A percentile compares a stretch with the other conserved stretches of the same genome.
Evolutionary conservation across 2,113 vertebrate genomes (phyloP).

Genomic region (Chaenogobius annularis): DNA sequence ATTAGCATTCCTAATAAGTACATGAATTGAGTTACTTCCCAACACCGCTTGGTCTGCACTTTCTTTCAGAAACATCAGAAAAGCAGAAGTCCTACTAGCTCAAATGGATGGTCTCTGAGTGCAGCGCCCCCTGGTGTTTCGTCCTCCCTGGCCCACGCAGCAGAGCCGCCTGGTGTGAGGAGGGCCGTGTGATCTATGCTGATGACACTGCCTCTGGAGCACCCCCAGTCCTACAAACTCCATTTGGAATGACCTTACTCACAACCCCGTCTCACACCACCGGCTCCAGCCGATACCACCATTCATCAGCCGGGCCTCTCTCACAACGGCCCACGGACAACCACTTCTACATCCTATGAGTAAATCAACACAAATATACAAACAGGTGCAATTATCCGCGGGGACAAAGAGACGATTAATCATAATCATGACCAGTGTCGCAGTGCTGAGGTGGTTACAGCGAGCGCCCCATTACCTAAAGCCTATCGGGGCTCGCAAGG

Average conservation of each 20-base stretch:
- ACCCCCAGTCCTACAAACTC: conserved; percentile 55
- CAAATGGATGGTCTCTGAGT: not conserved
- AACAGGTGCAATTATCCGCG: conserved; percentile 50
- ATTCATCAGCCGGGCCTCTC: conserved; percentile 44
- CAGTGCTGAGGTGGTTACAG: conserved; percentile 27
- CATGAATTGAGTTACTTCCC: too few species aligned
- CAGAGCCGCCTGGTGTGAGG: conserved; percentile 42
- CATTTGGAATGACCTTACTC: conserved; percentile 63
- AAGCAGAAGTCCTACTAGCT: not conserved
- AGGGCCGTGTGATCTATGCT: conserved; percentile 52
- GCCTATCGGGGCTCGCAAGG: conserved; percentile 16
- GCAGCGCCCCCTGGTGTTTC: conserved; percentile 12
- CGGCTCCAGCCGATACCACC: conserved; percentile 42
- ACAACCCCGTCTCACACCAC: conserved; percentile 53
- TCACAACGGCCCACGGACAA: conserved; percentile 49
- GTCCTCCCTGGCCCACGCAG: conserved; percentile 25
- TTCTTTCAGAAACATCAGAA: not conserved
- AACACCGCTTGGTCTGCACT: not conserved
- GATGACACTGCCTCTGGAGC: conserved; percentile 55
- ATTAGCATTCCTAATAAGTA: too few species aligned
- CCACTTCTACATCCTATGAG: conserved; percentile 43
- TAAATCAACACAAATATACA: conserved; percentile 56
- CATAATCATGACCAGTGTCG: conserved; percentile 35
- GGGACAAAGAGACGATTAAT: conserved; percentile 33
- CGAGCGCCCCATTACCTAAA: conserved; percentile 23